Percentiles rank a stretch among this genome's conserved stretches.
phyloP scores from a whole-genome alignment of 2,888 invertebrate species.

The Ceriagrion tenellum region DNA sequence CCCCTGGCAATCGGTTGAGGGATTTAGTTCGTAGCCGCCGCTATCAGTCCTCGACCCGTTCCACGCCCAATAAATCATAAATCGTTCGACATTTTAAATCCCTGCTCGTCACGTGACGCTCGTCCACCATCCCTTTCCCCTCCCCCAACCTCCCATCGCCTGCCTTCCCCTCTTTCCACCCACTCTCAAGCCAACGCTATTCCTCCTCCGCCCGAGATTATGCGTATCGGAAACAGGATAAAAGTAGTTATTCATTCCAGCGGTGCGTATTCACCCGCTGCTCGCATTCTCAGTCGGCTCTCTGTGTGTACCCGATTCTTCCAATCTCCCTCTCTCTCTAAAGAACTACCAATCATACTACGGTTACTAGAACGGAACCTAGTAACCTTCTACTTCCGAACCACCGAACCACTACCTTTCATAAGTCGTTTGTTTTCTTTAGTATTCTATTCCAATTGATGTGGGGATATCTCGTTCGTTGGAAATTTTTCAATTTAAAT shows the following conservation, averaged over 20 bases:
- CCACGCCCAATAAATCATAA: constrained; percentile 59
- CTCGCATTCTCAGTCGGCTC: too few species aligned
- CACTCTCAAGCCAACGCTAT: background rate
- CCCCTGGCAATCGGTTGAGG: constrained; percentile 33
- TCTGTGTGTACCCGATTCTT: too few species aligned
- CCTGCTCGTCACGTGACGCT: constrained; percentile 50
- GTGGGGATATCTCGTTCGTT: too few species aligned
- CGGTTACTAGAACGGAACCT: too few species aligned
- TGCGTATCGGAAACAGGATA: background rate
- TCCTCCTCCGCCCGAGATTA: background rate
- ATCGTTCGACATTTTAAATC: constrained; percentile 65
- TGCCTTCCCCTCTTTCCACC: background rate
- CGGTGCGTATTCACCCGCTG: background rate
- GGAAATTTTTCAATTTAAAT: too few species aligned
- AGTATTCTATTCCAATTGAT: too few species aligned
- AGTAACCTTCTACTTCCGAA: too few species aligned
- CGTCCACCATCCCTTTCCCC: background rate
- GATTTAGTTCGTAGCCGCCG: constrained; percentile 43
- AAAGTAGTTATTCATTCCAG: background rate
- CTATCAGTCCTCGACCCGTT: constrained; percentile 23
- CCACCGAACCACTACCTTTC: too few species aligned
- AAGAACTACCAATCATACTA: too few species aligned
- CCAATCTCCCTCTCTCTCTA: too few species aligned
- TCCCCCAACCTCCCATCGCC: background rate
- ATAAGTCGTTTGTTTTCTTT: too few species aligned